Percentiles rank a stretch among this genome's conserved stretches.
Evolutionary conservation across 2,113 vertebrate species (phyloP).

Genomic region (Hirundichthys speculiger): DNA sequence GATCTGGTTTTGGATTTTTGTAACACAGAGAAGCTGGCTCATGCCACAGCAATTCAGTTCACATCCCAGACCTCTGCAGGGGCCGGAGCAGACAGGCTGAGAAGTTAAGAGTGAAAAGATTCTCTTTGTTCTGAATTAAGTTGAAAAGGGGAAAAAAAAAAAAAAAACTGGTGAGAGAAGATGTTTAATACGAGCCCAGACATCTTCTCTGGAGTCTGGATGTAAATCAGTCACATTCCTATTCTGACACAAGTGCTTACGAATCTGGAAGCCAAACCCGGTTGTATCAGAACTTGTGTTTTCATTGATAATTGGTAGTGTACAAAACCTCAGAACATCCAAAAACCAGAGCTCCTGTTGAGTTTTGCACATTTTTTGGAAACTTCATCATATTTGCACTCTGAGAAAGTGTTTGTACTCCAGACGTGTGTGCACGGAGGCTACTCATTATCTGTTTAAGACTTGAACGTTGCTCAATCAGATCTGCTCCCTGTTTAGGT

Average conservation of each 20-base stretch:
- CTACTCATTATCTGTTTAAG: slow-evolving; percentile 12
- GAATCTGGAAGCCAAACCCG: neutral
- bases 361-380: neutral
- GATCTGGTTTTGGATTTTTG: slow-evolving; percentile 1
- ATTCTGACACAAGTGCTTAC: slow-evolving; percentile 5
- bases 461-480: neutral
- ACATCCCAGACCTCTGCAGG: slow-evolving; percentile 9
- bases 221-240: slow-evolving; percentile 2
- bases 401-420: neutral
- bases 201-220: slow-evolving; percentile 3
- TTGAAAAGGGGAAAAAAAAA: no score
- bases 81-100: no score
- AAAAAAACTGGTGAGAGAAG: neutral
- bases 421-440: neutral
- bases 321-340: neutral
- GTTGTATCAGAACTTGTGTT: slow-evolving; percentile 2
- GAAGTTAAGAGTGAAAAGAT: no score
- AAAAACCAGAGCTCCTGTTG: neutral
- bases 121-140: no score
- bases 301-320: neutral
- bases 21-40: slow-evolving; percentile 4
- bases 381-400: neutral
- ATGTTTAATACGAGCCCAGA: neutral
- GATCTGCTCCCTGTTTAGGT: slow-evolving; percentile 22
- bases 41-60: slow-evolving; percentile 23